Percentiles rank a stretch among this genome's conserved stretches.
Evolutionary conservation across 2,888 invertebrate genomes (phyloP).

Genomic region (Hybos culiciformis): DNA sequence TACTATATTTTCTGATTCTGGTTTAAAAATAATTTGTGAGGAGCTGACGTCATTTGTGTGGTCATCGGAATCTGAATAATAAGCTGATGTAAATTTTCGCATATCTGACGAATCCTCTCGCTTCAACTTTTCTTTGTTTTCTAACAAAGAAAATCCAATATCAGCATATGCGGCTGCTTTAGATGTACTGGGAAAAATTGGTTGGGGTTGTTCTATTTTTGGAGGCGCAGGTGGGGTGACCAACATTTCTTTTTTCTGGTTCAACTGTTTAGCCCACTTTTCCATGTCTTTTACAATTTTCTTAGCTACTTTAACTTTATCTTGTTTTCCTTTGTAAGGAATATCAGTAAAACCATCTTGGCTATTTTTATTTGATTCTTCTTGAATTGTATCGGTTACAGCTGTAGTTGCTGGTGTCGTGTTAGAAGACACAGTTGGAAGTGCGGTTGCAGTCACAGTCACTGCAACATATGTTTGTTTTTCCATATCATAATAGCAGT

Average conservation of each 20-base stretch:
- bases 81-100: constrained; percentile 57
- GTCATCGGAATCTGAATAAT: constrained; percentile 57
- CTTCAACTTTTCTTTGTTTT: constrained; percentile 47
- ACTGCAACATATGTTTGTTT: constrained; percentile 43
- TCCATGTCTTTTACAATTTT: constrained; percentile 85
- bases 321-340: constrained; percentile 70
- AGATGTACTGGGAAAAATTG: background rate
- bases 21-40: constrained; percentile 9
- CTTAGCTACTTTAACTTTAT: constrained; percentile 93
- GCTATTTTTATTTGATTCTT: constrained; percentile 13
- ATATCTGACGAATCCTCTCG: constrained; percentile 19
- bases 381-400: constrained; percentile 16
- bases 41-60: constrained; percentile 20
- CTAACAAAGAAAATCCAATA: constrained; percentile 83
- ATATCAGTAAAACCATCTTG: background rate
- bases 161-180: constrained; percentile 58
- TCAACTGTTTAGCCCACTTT: constrained; percentile 89
- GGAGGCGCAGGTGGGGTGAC: constrained; percentile 23
- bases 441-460: constrained; percentile 28
- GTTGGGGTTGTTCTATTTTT: background rate
- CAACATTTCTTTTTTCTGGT: constrained; percentile 77
- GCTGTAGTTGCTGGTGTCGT: constrained; percentile 14
- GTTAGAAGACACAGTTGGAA: constrained; percentile 10
- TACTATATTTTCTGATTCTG: constrained; percentile 35
- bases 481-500: constrained; percentile 87